Percentiles rank a stretch among this genome's conserved stretches.
These are phyloP conservation scores for Dromaius novaehollandiae DNA, from an alignment of 2,113 vertebrate species.

Conservation along the genomic window DNA sequence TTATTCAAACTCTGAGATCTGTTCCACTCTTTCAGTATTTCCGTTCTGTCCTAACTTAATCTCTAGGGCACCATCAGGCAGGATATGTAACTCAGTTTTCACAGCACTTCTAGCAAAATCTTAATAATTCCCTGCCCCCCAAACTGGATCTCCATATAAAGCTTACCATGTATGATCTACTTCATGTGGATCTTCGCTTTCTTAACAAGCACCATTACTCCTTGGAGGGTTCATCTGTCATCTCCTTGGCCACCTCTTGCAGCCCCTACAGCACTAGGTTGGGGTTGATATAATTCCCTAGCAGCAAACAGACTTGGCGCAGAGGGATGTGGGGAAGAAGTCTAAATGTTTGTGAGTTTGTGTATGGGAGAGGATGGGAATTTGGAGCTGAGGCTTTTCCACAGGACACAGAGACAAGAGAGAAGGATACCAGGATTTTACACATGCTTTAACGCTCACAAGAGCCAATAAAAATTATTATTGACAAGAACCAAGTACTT, in stretches of 20 bases:
- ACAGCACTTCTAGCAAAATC: neutral
- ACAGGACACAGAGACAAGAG: neutral
- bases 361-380: neutral
- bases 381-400: neutral
- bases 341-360: neutral
- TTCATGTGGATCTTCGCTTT: neutral
- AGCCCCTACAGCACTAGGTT: neutral
- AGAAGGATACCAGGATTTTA: neutral
- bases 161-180: no score
- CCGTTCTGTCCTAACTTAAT: neutral
- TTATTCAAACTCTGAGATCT: neutral
- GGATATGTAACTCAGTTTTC: neutral
- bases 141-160: neutral
- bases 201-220: neutral
- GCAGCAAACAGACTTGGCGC: neutral
- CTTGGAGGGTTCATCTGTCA: neutral
- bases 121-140: neutral
- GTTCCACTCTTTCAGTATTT: neutral
- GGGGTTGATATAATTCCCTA: neutral
- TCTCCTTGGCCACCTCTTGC: neutral
- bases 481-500: neutral
- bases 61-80: neutral
- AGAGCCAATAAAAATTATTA: neutral
- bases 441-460: neutral
- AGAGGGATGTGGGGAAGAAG: neutral